Conservation (phyloP, 2,797 vertebrate genomes). For the Acanthurus leucopareius region DNA sequence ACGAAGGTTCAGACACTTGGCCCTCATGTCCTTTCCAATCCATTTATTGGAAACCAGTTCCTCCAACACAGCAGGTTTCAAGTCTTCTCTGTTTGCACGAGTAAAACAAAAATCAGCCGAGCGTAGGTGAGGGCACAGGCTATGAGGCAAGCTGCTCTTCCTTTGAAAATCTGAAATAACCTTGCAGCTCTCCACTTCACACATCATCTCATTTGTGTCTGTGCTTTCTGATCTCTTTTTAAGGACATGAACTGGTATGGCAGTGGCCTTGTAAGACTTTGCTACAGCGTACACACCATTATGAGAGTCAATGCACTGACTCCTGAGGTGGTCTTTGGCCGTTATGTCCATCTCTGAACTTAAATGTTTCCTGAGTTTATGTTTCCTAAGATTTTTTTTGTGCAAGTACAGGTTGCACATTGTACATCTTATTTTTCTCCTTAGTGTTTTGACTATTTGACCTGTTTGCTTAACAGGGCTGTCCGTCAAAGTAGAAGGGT, state of each 20-base stretch:
- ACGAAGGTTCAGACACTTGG: not conserved
- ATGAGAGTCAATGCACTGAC: constrained; percentile 31
- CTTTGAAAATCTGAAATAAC: constrained; percentile 13
- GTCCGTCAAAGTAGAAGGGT: not conserved
- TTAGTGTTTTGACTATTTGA: not conserved
- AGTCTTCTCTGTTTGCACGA: not conserved
- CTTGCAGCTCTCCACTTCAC: constrained; percentile 16
- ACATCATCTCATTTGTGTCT: not conserved
- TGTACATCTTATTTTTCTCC: constrained; percentile 32
- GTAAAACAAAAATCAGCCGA: constrained; percentile 29
- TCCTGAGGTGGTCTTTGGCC: constrained; percentile 27
- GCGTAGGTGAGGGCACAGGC: constrained; percentile 23
- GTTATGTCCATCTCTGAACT: constrained; percentile 33
- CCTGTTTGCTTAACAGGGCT: not conserved
- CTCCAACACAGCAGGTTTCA: constrained; percentile 17
- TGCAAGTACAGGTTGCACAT: constrained; percentile 27
- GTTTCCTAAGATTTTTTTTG: constrained; percentile 26
- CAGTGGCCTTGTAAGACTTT: constrained; percentile 29
- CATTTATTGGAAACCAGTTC: constrained; percentile 14
- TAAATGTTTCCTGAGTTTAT: constrained; percentile 36
- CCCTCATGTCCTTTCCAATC: constrained; percentile 27
- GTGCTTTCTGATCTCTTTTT: constrained; percentile 2
- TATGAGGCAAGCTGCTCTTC: not conserved
- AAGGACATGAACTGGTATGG: constrained; percentile 29
- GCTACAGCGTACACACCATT: constrained; percentile 25